Evolutionary conservation across 2,797 vertebrate species (phyloP).

Genomic region (Melanogrammus aeglefinus): DNA sequence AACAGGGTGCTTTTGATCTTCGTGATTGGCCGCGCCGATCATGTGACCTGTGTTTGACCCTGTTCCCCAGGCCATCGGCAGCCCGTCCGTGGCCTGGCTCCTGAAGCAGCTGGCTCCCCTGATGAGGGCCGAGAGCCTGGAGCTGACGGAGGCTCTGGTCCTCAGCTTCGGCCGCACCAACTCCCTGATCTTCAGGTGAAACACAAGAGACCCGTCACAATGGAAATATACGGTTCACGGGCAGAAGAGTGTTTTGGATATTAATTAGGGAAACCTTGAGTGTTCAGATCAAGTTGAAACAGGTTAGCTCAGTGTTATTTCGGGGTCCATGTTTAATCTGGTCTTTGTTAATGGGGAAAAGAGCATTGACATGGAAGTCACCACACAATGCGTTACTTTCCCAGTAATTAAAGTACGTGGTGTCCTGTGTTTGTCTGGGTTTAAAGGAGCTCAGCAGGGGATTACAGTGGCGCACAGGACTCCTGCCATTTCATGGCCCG

Average conservation of each 20-base stretch:
- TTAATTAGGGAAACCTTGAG: not conserved
- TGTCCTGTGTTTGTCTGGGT: constrained; percentile 52
- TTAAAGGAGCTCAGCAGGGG: constrained; percentile 40
- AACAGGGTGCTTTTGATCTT: not conserved
- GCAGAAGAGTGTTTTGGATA: not conserved
- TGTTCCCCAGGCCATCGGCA: constrained; percentile 83
- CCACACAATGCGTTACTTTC: constrained; percentile 25
- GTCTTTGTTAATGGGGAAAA: constrained; percentile 1
- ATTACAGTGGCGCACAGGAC: constrained; percentile 43
- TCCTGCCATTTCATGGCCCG: constrained; percentile 27
- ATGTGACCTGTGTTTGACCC: not conserved
- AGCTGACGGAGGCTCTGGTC: constrained; percentile 95
- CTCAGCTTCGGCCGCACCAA: constrained; percentile 96
- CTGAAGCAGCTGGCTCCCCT: constrained; percentile 95
- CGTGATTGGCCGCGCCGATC: not conserved
- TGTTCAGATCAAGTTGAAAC: not conserved
- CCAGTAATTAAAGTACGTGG: constrained; percentile 30
- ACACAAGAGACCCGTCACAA: not conserved
- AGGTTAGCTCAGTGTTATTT: not conserved
- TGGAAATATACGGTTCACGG: not conserved
- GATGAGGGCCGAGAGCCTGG: constrained; percentile 96
- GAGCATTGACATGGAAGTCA: constrained; percentile 26
- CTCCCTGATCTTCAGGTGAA: constrained; percentile 83
- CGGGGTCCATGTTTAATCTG: not conserved
- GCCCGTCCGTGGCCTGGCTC: constrained; percentile 91